These are phyloP conservation scores for Scaptodrosophila lebanonensis DNA, from an alignment of 1,140 invertebrate species.

Conservation along the genomic window DNA sequence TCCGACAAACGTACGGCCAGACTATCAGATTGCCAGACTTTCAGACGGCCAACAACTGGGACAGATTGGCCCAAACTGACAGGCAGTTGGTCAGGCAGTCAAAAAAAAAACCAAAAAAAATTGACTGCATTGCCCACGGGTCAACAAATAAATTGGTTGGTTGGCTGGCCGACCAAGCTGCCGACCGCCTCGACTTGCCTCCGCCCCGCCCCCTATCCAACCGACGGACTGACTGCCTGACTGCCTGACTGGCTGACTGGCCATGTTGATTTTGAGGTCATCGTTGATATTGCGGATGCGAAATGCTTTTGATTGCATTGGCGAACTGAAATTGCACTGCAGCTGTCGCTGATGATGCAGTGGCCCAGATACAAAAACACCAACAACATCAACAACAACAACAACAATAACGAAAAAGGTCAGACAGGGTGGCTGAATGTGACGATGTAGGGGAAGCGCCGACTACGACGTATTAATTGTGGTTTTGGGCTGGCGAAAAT, in stretches of 20 bases:
- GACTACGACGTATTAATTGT: constrained; percentile 70
- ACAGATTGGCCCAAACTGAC: constrained; percentile 44
- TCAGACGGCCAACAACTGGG: constrained; percentile 23
- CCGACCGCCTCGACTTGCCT: too few species aligned
- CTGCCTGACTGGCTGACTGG: constrained; percentile 1
- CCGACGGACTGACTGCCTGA: background rate
- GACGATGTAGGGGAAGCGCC: too few species aligned
- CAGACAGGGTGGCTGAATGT: too few species aligned
- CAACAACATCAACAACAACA: too few species aligned
- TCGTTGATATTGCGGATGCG: constrained; percentile 72
- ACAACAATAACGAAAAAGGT: too few species aligned
- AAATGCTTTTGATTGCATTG: constrained; percentile 72
- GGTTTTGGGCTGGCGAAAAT: constrained; percentile 69
- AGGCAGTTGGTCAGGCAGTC: constrained; percentile 45
- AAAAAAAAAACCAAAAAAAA: too few species aligned
- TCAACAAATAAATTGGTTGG: constrained; percentile 72
- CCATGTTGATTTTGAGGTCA: constrained; percentile 73
- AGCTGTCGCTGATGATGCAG: constrained; percentile 4
- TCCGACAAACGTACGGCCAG: constrained; percentile 8
- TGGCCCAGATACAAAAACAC: too few species aligned
- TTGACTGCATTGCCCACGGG: constrained; percentile 74
- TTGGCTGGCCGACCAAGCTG: constrained; percentile 10
- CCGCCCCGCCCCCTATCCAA: too few species aligned
- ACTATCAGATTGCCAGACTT: background rate
- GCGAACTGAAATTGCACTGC: constrained; percentile 36